Evolutionary conservation across 2,797 vertebrate genomes (phyloP).

Genomic region (Parauchenoglanis punctatus): DNA sequence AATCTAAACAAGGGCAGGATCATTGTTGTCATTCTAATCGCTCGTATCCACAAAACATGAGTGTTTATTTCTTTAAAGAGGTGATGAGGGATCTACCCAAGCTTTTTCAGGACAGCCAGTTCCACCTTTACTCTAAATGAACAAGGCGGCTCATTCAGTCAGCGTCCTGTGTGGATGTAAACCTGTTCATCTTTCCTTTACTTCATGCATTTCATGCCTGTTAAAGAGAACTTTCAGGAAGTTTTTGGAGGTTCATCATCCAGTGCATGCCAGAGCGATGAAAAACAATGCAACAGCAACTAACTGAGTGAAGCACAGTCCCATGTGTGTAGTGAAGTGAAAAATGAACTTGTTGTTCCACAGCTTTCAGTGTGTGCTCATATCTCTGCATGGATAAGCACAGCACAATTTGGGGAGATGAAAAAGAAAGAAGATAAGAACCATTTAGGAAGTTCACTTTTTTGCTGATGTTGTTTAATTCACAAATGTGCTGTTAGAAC

Average conservation of each 20-base stretch:
- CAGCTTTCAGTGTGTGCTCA: neutral
- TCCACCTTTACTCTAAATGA: neutral
- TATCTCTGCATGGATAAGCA: slow-evolving; percentile 21
- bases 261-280: slow-evolving; percentile 65
- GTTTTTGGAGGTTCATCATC: slow-evolving; percentile 52
- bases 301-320: slow-evolving; percentile 63
- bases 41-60: neutral
- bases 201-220: neutral
- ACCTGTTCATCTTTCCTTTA: neutral
- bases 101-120: slow-evolving; percentile 48
- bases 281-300: slow-evolving; percentile 59
- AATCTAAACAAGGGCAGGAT: slow-evolving; percentile 24
- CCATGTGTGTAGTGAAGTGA: slow-evolving; percentile 72
- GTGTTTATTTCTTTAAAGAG: slow-evolving; percentile 42
- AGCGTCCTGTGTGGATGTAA: neutral
- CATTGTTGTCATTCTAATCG: slow-evolving; percentile 11
- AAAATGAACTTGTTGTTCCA: slow-evolving; percentile 12
- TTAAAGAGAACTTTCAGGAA: neutral
- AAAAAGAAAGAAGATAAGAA: neutral
- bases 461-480: neutral
- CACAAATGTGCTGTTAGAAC: neutral
- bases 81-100: slow-evolving; percentile 15
- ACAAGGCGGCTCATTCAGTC: neutral
- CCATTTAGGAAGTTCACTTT: neutral
- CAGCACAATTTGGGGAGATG: neutral